Evolutionary conservation across 2,797 vertebrate species (phyloP).

Genomic region (Aplochiton taeniatus): DNA sequence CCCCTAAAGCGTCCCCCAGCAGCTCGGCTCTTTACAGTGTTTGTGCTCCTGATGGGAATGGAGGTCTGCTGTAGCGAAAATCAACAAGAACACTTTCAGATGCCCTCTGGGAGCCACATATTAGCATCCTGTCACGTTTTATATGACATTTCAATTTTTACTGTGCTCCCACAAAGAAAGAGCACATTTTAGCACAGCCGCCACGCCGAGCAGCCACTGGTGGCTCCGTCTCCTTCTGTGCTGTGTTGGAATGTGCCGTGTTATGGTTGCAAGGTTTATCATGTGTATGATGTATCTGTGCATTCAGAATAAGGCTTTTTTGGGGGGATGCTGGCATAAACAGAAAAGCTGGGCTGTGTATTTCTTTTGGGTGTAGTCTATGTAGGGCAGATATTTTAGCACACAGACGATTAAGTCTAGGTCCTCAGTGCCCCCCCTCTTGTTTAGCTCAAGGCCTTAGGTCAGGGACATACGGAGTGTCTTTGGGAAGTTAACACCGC

Average conservation of each 20-base stretch:
- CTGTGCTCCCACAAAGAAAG: constrained; percentile 57
- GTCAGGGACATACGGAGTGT: constrained; percentile 71
- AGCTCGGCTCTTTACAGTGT: constrained; percentile 39
- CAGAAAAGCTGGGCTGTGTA: constrained; percentile 28
- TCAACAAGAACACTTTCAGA: constrained; percentile 69
- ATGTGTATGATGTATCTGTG: constrained; percentile 64
- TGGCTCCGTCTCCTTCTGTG: constrained; percentile 65
- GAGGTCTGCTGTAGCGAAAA: constrained; percentile 66
- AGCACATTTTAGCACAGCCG: constrained; percentile 67
- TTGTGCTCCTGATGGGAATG: constrained; percentile 32
- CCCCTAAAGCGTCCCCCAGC: constrained; percentile 42
- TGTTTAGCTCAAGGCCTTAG: constrained; percentile 72
- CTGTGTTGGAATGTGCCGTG: constrained; percentile 56
- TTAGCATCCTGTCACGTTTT: constrained; percentile 76
- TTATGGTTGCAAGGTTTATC: constrained; percentile 65
- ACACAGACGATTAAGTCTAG: constrained; percentile 51
- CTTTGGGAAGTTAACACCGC: constrained; percentile 69
- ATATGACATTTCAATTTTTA: constrained; percentile 77
- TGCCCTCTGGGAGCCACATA: constrained; percentile 73
- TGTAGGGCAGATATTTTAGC: constrained; percentile 72
- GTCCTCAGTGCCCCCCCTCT: constrained; percentile 68
- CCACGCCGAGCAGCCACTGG: constrained; percentile 50
- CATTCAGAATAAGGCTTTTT: constrained; percentile 50
- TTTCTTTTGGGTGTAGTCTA: constrained; percentile 38
- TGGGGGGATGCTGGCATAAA: too few species aligned